Percentiles rank a stretch among this genome's conserved stretches.
Conservation (phyloP, 2,888 invertebrate genomes). For the Leptinotarsa haldemani region DNA sequence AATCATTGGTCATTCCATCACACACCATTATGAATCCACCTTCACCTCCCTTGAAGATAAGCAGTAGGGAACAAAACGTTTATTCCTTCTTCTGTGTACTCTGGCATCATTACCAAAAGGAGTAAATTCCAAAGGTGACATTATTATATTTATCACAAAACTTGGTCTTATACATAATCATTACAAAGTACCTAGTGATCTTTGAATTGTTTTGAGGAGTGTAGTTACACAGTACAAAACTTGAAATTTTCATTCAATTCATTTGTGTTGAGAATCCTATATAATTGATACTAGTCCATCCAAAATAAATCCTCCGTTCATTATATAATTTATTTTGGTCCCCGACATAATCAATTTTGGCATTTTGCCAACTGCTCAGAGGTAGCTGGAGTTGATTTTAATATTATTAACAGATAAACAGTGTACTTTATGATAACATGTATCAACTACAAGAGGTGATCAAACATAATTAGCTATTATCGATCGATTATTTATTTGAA, state of each 20-base stretch:
- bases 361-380: constrained; percentile 17
- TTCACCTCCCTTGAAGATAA: too few species aligned
- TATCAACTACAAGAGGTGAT: not conserved
- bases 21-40: too few species aligned
- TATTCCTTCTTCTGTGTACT: too few species aligned
- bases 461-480: not conserved
- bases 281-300: not conserved
- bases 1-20: too few species aligned
- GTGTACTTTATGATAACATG: constrained; percentile 22
- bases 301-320: constrained; percentile 15
- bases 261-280: not conserved
- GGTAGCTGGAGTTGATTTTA: constrained; percentile 17
- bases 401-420: constrained; percentile 5
- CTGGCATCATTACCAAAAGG: too few species aligned
- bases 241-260: not conserved
- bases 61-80: too few species aligned
- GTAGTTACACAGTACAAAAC: not conserved
- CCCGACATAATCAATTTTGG: constrained; percentile 18
- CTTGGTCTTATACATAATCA: too few species aligned
- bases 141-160: too few species aligned
- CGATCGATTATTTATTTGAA: not conserved
- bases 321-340: constrained; percentile 24
- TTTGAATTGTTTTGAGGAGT: too few species aligned
- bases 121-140: too few species aligned
- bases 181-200: too few species aligned